Evolutionary conservation across 2,797 vertebrate genomes (phyloP).

Genomic region (Xyrichtys novacula): DNA sequence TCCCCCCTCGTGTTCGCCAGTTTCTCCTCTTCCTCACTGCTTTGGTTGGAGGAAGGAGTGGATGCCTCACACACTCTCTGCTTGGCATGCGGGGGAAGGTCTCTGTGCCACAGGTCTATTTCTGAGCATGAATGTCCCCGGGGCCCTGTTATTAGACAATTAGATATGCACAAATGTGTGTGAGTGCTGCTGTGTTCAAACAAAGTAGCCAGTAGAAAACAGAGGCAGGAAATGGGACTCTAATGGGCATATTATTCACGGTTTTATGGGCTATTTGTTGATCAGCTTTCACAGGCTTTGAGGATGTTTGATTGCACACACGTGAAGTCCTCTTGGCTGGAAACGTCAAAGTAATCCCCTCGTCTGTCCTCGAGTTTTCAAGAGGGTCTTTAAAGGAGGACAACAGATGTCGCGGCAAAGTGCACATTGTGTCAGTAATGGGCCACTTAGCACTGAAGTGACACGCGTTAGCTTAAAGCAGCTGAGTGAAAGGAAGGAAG

Average conservation of each 20-base stretch:
- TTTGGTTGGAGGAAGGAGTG: constrained; percentile 17
- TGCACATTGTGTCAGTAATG: constrained; percentile 70
- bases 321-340: constrained; percentile 37
- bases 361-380: constrained; percentile 50
- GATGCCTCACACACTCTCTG: constrained; percentile 33
- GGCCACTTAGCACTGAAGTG: constrained; percentile 77
- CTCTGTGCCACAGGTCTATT: constrained; percentile 61
- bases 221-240: constrained; percentile 74
- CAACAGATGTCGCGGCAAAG: constrained; percentile 66
- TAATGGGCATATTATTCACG: constrained; percentile 76
- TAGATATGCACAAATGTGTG: constrained; percentile 75
- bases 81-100: constrained; percentile 42
- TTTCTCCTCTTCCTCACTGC: constrained; percentile 9
- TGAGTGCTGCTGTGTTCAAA: constrained; percentile 70
- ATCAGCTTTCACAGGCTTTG: constrained; percentile 60
- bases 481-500: constrained; percentile 71
- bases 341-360: constrained; percentile 46
- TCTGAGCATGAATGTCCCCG: constrained; percentile 59
- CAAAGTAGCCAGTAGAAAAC: constrained; percentile 66
- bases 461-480: constrained; percentile 63
- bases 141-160: constrained; percentile 71
- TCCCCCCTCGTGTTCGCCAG: constrained; percentile 35
- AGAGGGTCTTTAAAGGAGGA: constrained; percentile 60
- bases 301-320: constrained; percentile 60
- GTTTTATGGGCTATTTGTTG: constrained; percentile 75